Percentiles rank a stretch among this genome's conserved stretches.
Conservation (phyloP, 1,140 invertebrate species). For the Asbolus verrucosus region DNA sequence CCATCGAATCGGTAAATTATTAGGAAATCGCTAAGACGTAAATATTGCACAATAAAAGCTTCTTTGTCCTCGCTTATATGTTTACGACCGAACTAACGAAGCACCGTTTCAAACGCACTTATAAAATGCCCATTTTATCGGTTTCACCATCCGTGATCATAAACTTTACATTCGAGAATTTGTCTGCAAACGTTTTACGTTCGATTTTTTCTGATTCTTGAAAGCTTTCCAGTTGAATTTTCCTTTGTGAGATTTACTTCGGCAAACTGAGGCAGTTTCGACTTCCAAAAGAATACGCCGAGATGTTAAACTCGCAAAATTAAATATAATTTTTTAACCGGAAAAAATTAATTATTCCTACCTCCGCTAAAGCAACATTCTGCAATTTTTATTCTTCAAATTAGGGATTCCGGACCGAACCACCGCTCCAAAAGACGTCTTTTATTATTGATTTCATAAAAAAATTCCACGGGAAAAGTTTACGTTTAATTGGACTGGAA, state of each 20-base stretch:
- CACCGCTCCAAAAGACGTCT: too few species aligned
- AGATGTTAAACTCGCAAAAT: not conserved
- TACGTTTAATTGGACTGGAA: too few species aligned
- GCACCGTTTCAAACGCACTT: constrained; percentile 22
- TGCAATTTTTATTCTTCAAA: too few species aligned
- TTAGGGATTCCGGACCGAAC: too few species aligned
- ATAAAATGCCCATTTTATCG: constrained; percentile 21
- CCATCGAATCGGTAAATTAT: constrained; percentile 32
- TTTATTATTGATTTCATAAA: too few species aligned
- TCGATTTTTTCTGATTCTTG: not conserved
- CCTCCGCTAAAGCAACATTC: too few species aligned
- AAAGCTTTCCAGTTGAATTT: not conserved
- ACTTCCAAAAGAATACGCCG: too few species aligned
- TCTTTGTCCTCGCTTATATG: constrained; percentile 14
- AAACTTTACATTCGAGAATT: constrained; percentile 22
- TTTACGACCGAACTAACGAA: constrained; percentile 24
- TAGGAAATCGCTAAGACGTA: constrained; percentile 24
- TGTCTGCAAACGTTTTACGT: constrained; percentile 17
- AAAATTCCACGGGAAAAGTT: too few species aligned
- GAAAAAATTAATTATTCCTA: constrained; percentile 1
- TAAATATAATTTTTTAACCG: not conserved
- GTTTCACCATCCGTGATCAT: constrained; percentile 18
- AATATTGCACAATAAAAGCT: constrained; percentile 34
- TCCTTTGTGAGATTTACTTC: too few species aligned
- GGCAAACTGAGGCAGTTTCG: too few species aligned